Base-by-base conservation (phyloP, 2,888 invertebrate genomes). In the Papilio demoleus region DNA sequence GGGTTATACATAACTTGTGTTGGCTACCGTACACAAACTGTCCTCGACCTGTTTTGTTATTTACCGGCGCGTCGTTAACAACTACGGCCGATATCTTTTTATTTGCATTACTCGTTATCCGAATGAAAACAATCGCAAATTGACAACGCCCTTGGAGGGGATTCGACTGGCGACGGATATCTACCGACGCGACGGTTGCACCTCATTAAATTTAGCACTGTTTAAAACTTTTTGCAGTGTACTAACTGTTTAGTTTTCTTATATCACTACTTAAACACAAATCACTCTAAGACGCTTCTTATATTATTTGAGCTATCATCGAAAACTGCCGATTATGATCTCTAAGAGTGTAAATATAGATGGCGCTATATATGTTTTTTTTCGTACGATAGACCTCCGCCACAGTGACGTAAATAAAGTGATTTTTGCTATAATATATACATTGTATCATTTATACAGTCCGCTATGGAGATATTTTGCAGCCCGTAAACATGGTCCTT, bases 71-170 rank as follows among this genome's bases (percentile, higher is more conserved):
- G 69, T 75, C 71, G 74, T 75, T 77, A 77, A 68, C 71, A 70
- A 70, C 68, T 72, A 70, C 73, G 69, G 75, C 68, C 74, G 75
- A 78, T 75, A 78, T 74, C 75, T 75, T 77, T 79, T 78, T 79
- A 77, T 79, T 80, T 77, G 76, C 72, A 58, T 62, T 67, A 69
- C 75, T 77, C 78, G 78, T 77, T 78, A 79, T 73, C 66, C 74
- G 60, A 75, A 74, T 74, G 70, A 76, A 75, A 74, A 79, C 75
- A 77, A 76, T 73, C 73, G 71, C 73, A 75, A 74, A 75, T 75
- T 74, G 77, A 76, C 76, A 71, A 67, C 71, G 68, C 76, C 72
- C 70, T 72, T 70, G 47, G 64, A 70, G 60, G 66, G 65, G 69
- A 66, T 68, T 71, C 67, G 60, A 67, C 61, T 56, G 67, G 53